A percentile compares a stretch with the other conserved stretches of the same genome.
Evolutionary conservation across 1,140 invertebrate species (phyloP).

Genomic region (Protaetia brevitarsis): DNA sequence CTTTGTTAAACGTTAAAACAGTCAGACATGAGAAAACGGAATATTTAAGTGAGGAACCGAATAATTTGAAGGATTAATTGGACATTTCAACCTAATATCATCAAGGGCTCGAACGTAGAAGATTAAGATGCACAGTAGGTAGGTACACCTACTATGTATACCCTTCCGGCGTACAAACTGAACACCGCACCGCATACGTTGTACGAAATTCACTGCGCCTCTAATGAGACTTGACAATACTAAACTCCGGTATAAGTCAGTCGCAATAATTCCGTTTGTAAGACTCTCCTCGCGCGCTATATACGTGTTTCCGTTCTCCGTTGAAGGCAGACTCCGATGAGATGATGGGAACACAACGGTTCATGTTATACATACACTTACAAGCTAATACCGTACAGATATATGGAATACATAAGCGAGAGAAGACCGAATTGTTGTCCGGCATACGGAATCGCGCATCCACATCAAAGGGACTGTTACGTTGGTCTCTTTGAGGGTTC

Average conservation of each 20-base stretch:
- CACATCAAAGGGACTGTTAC: constrained; percentile 16
- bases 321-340: neutral
- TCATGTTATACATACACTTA: constrained; percentile 6
- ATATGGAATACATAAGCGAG: neutral
- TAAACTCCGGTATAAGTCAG: constrained; percentile 28
- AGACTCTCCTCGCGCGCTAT: constrained; percentile 17
- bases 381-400: neutral
- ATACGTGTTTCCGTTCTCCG: neutral
- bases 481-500: constrained; percentile 13
- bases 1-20: too few relatives aligned
- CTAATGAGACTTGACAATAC: constrained; percentile 29
- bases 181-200: neutral
- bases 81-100: too few relatives aligned
- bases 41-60: too few relatives aligned
- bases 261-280: constrained; percentile 31
- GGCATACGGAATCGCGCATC: constrained; percentile 7
- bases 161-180: neutral
- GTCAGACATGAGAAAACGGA: too few relatives aligned
- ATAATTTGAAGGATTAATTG: too few relatives aligned
- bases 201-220: constrained; percentile 25
- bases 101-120: too few relatives aligned
- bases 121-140: too few relatives aligned
- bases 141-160: too few relatives aligned
- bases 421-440: constrained; percentile 12
- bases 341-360: neutral